A percentile compares a stretch with the other conserved stretches of the same genome.
These are phyloP conservation scores for Prionailurus viverrinus DNA, from an alignment of 2,113 vertebrate species.

Conservation along the genomic window DNA sequence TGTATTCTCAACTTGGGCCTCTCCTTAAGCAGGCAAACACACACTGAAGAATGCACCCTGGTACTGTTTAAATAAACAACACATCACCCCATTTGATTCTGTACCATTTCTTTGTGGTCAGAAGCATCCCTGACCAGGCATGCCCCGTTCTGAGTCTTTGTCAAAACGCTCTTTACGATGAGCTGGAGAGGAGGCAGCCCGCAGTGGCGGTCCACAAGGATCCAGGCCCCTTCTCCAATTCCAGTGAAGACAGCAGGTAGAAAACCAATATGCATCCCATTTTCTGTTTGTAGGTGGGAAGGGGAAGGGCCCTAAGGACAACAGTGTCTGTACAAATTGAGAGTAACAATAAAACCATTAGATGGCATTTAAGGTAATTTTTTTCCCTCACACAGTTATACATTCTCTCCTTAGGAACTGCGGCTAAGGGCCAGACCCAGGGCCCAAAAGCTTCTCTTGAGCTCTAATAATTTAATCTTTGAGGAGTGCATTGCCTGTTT, in stretches of 20 bases:
- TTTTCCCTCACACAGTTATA: constrained; percentile 24
- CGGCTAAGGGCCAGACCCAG: background rate
- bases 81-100: constrained; percentile 45
- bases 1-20: constrained; percentile 57
- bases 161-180: constrained; percentile 43
- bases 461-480: background rate
- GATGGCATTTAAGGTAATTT: constrained; percentile 34
- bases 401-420: constrained; percentile 15
- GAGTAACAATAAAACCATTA: background rate
- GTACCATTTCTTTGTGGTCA: constrained; percentile 9
- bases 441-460: background rate
- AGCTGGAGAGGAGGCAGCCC: background rate
- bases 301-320: background rate
- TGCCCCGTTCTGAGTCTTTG: constrained; percentile 45
- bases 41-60: constrained; percentile 65
- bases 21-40: constrained; percentile 57
- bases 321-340: constrained; percentile 38
- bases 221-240: constrained; percentile 7
- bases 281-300: constrained; percentile 39
- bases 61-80: constrained; percentile 65
- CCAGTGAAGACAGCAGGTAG: constrained; percentile 46
- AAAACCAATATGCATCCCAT: constrained; percentile 38
- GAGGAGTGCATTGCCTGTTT: background rate
- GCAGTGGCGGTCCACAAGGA: background rate
- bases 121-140: constrained; percentile 31